Base-by-base conservation (phyloP, 2,888 invertebrate species). In the Leistus spinibarbis region DNA sequence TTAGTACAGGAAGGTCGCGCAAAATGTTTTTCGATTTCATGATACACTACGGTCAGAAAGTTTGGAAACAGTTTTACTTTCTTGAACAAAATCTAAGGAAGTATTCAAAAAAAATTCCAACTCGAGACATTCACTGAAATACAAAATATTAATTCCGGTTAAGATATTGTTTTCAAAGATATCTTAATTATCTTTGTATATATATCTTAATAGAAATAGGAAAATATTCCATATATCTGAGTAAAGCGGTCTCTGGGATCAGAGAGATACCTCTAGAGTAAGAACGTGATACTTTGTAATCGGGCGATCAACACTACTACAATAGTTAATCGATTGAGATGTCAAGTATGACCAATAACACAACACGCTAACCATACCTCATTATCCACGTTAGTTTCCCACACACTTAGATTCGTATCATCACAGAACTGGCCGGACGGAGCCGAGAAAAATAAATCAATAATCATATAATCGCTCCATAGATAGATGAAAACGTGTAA, bases 261-360 rank as follows among this genome's bases (percentile, higher is more conserved):
- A 40, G 40, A 40, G 40, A 40, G 40, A 40, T 40, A 17, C 69
- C 24, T 56, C 54, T 54, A 20, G 27, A 17, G 0, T 13, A 22
- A 22, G 5, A 68, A 54, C 68, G 56, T 22, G 68, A 68, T 68
- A 22, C 64, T 23, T 22, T 68, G 54, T 68, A 54, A 40, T 40
- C 40, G 40, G 54, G 22, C 68, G 54, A 68, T 68, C 68, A 23
- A 24, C 24, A 54, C 40, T 40, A 40, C 40, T 40, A 60, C 54
- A 54, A 54, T 68, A 54, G 22, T 68, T 54, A 68, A 68, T 68
- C 68, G 68, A 68, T 68, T 68, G 68, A 68, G 68, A 68, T 53
- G 68, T 68, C 68, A 68, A 54, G 60, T 60, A 20, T 19, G 19
- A 60, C 60, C 60, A 60, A 60, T 60, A 60, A 60, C 40, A 40